Conservation (phyloP, 2,113 vertebrate species). For the Hipposideros armiger region DNA sequence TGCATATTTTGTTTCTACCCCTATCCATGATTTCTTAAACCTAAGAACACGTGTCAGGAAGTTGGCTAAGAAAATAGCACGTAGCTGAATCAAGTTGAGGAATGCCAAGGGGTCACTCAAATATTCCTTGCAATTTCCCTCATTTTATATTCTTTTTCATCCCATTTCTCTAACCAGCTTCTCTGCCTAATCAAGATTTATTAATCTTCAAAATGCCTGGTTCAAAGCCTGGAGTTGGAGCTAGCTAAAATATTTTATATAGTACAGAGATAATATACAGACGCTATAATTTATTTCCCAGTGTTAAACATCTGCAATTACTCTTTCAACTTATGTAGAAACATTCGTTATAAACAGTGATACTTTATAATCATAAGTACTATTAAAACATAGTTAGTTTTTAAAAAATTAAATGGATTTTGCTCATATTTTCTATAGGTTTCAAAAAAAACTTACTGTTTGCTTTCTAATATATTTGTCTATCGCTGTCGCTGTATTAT, state of each 20-base stretch:
- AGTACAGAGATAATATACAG: background rate
- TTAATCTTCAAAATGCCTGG: background rate
- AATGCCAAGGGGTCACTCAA: background rate
- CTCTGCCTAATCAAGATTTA: background rate
- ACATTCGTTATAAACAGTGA: background rate
- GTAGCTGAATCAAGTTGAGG: background rate
- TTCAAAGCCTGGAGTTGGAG: slow-evolving; percentile 15
- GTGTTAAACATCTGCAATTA: background rate
- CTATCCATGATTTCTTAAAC: background rate
- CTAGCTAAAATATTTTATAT: slow-evolving; percentile 2
- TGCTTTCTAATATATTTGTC: background rate
- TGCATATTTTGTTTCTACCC: background rate
- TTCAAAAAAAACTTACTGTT: background rate
- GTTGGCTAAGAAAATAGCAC: background rate
- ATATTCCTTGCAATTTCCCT: background rate
- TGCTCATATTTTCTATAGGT: background rate
- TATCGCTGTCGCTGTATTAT: background rate
- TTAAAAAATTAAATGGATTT: background rate
- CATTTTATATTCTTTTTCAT: background rate
- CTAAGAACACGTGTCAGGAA: background rate
- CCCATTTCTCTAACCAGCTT: slow-evolving; percentile 5
- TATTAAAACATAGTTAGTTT: background rate
- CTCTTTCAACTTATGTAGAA: background rate
- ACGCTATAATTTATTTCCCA: background rate
- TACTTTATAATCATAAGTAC: background rate